These are phyloP conservation scores for Oreochromis mossambicus DNA, from an alignment of 2,797 vertebrate genomes.

Conservation along the genomic window DNA sequence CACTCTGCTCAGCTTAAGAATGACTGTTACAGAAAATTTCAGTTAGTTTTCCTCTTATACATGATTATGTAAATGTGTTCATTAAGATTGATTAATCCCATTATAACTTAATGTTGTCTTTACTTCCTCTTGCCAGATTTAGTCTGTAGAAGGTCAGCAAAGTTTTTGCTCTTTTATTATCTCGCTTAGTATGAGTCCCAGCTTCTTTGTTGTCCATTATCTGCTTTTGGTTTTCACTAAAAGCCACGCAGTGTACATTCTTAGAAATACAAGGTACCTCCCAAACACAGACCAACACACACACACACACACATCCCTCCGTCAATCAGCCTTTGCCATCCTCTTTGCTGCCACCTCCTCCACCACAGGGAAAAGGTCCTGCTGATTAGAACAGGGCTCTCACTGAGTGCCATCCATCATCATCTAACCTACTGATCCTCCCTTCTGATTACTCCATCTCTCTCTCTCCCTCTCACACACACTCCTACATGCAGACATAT, in stretches of 20 bases:
- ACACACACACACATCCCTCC: background rate
- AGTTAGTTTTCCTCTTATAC: background rate
- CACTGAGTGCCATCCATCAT: constrained; percentile 68
- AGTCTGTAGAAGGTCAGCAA: background rate
- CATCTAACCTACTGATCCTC: constrained; percentile 54
- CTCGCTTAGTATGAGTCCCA: background rate
- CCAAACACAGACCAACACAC: background rate
- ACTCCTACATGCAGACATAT: background rate
- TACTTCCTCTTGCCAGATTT: background rate
- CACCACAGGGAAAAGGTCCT: constrained; percentile 63
- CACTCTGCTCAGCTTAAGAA: background rate
- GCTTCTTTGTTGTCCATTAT: background rate
- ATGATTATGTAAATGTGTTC: background rate
- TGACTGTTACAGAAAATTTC: background rate
- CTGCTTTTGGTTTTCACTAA: background rate
- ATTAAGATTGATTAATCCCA: background rate
- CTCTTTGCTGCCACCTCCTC: constrained; percentile 44
- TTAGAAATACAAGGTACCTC: background rate
- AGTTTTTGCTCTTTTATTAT: background rate
- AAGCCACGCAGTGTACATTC: background rate
- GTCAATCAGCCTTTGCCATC: constrained; percentile 64
- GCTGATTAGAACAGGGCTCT: constrained; percentile 76
- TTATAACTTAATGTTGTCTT: background rate
- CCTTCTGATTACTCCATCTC: constrained; percentile 55
- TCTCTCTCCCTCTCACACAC: background rate